Percentiles rank a stretch among this genome's conserved stretches.
phyloP scores from a whole-genome alignment of 2,888 invertebrate species.

The Luperina nickerlii region DNA sequence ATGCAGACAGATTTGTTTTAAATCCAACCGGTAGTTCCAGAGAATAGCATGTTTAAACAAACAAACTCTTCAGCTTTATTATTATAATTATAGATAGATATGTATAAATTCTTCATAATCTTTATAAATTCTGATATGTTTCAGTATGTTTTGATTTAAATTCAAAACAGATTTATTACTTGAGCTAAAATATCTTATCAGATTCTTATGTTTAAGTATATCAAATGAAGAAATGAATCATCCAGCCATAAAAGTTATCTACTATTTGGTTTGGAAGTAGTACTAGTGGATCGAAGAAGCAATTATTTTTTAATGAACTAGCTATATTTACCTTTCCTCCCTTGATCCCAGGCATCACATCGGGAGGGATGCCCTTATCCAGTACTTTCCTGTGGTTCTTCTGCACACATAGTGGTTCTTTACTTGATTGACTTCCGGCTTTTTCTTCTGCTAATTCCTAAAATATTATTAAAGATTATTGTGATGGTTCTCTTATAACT shows the following conservation, averaged over 20 bases:
- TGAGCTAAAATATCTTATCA: slow-evolving; percentile 3
- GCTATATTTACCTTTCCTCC: slow-evolving; percentile 91
- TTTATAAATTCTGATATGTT: background rate
- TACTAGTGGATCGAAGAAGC: background rate
- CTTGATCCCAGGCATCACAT: slow-evolving; percentile 96
- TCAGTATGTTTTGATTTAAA: background rate
- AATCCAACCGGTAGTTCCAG: too few species aligned
- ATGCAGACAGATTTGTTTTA: too few species aligned
- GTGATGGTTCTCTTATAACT: background rate
- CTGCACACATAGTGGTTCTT: slow-evolving; percentile 94
- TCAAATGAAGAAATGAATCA: slow-evolving; percentile 12
- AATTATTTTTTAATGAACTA: background rate
- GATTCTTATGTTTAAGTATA: too few species aligned
- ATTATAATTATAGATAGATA: too few species aligned
- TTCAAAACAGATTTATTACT: slow-evolving; percentile 6
- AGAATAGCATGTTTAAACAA: too few species aligned
- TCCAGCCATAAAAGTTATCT: slow-evolving; percentile 4
- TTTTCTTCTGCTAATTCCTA: slow-evolving; percentile 92
- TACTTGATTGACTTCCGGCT: slow-evolving; percentile 89
- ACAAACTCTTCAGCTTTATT: too few species aligned
- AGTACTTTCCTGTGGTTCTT: slow-evolving; percentile 96
- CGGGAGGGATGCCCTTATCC: slow-evolving; percentile 97
- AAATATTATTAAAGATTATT: slow-evolving; percentile 47
- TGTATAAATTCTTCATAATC: background rate
- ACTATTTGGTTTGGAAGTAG: slow-evolving; percentile 5